Base-by-base conservation (phyloP, 2,113 vertebrate species). In the Ptilorrhoa leucosticta region DNA sequence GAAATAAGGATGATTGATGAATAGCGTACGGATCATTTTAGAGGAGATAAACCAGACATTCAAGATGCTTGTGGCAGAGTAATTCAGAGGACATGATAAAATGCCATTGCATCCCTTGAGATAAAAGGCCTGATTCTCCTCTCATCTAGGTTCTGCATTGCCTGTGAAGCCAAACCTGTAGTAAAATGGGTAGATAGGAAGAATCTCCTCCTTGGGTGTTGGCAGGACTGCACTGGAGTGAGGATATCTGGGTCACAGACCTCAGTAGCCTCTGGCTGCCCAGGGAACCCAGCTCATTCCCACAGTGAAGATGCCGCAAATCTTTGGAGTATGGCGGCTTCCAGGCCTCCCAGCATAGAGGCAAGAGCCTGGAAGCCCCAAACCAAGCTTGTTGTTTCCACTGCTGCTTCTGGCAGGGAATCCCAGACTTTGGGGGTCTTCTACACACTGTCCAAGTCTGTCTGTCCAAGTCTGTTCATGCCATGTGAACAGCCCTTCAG, bases 1-100 rank as follows among this genome's bases (percentile, higher is more conserved):
- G 90, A 90, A 94, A 83, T 44, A 81, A 73, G 35, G 42, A 54
- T 81, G 82, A 92, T 27, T 68, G 87, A 89, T 85, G 47, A 95
- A 39, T 72, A 83, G 56, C 9, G 12, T 68, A 81, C 11, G 3
- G 39, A 90, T 89, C 57, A 69, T 85, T 91, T 81, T 45, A 37
- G 83, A 90, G 57, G 28, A 65, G 57, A 86, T 92, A 95, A 96
- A 94, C 73, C 73, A 93, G 75, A 69, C 15, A 53, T 81, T 87
- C 89, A 94, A 64, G 77, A 89, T 92, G 37, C 22, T 71, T 92
- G 39, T 50, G 75, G 83, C 42, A 88, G 58, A 82, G 54, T 93
- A 77, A 75, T 86, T 87, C 64, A 66, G 68, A 89, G 26, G 27
- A 76, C 16, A 33, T 54, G 54, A 75, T 48, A 78, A 84, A 53